A percentile compares a stretch with the other conserved stretches of the same genome.
These are phyloP conservation scores for Alsophila aescularia DNA, from an alignment of 2,888 invertebrate species.

Conservation along the genomic window DNA sequence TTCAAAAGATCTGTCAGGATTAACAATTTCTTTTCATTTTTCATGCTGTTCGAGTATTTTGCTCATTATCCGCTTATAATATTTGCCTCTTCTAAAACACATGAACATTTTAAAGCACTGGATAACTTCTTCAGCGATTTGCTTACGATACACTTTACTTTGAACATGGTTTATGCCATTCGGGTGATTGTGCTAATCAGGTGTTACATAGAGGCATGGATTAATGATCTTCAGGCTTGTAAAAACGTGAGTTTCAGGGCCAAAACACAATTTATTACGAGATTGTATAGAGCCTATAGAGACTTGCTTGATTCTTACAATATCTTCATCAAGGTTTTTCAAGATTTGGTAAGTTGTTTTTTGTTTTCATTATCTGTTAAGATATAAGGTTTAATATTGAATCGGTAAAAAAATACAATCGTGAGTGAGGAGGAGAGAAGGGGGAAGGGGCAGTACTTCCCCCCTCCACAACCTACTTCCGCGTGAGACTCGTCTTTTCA, in stretches of 20 bases:
- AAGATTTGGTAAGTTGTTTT: slow-evolving; percentile 20
- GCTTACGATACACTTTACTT: neutral
- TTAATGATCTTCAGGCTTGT: neutral
- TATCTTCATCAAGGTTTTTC: slow-evolving; percentile 17
- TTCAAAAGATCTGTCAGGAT: neutral
- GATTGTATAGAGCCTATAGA: slow-evolving; percentile 11
- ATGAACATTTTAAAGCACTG: neutral
- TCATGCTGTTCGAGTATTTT: neutral
- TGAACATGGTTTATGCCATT: slow-evolving; percentile 15
- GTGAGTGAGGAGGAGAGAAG: no score
- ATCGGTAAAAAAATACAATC: no score
- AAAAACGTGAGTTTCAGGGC: neutral
- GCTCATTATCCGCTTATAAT: neutral
- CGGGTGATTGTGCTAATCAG: slow-evolving; percentile 8
- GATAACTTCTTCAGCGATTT: neutral
- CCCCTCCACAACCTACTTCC: no score
- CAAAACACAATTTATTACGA: neutral
- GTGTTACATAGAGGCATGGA: neutral
- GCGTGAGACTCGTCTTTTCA: no score
- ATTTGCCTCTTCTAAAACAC: neutral
- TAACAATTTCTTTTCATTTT: slow-evolving; percentile 3
- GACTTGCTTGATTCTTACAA: slow-evolving; percentile 22
- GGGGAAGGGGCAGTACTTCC: no score
- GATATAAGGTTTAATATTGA: no score
- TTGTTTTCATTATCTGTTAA: no score